Evolutionary conservation across 2,797 vertebrate species (phyloP).

Genomic region (Galagoides demidoff): DNA sequence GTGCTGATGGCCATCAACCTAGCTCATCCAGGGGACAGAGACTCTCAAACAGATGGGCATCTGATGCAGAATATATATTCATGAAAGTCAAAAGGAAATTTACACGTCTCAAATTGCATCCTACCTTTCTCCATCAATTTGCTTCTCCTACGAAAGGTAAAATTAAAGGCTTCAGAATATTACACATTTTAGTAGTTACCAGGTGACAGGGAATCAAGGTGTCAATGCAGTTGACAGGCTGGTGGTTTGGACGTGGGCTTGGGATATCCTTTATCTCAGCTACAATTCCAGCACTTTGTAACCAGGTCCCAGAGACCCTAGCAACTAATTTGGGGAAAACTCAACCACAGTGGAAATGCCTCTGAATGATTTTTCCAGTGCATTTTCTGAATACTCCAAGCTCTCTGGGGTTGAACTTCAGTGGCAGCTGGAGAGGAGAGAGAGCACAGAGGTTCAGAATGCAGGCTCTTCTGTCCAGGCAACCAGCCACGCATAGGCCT

Average conservation of each 20-base stretch:
- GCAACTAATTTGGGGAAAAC: not conserved
- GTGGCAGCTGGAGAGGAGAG: accelerated
- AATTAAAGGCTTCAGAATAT: conserved; percentile 86
- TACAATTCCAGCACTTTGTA: not conserved
- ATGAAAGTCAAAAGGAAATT: conserved; percentile 88
- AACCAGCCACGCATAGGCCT: accelerated
- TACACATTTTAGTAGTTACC: conserved; percentile 82
- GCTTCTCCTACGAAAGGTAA: conserved; percentile 77
- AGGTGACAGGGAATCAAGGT: conserved; percentile 79
- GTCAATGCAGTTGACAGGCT: conserved; percentile 82
- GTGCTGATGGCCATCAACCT: conserved; percentile 82
- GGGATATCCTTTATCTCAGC: conserved; percentile 64
- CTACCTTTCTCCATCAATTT: conserved; percentile 84
- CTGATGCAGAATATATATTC: conserved; percentile 82
- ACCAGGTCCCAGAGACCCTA: not conserved
- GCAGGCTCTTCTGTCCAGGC: not conserved
- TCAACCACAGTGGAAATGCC: not conserved
- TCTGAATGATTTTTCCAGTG: accelerated
- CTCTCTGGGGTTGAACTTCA: not conserved
- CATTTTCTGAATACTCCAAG: not conserved
- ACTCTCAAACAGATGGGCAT: conserved; percentile 60
- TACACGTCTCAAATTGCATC: conserved; percentile 84
- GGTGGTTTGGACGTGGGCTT: conserved; percentile 62
- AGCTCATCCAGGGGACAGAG: conserved; percentile 73
- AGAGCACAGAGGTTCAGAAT: not conserved